phyloP scores from a whole-genome alignment of 2,888 invertebrate genomes.

The Dione juno region DNA sequence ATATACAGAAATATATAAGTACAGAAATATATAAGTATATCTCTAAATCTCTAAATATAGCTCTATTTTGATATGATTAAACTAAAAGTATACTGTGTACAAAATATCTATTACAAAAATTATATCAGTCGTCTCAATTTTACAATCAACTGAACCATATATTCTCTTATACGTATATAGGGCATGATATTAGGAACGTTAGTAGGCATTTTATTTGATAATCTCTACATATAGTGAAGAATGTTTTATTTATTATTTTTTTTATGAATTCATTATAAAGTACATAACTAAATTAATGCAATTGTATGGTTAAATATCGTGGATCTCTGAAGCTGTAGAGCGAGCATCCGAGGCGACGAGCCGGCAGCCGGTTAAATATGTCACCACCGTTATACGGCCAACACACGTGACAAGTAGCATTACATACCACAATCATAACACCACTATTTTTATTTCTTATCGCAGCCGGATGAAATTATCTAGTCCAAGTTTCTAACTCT shows the following conservation, averaged over 20 bases:
- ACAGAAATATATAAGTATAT: no score
- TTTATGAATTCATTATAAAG: not conserved
- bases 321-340: constrained; percentile 19
- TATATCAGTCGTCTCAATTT: no score
- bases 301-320: constrained; percentile 6
- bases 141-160: no score
- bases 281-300: constrained; percentile 3
- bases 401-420: constrained; percentile 47
- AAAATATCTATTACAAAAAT: no score
- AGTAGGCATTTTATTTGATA: not conserved
- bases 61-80: no score
- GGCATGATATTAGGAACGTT: no score
- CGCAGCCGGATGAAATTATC: constrained; percentile 32
- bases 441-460: constrained; percentile 41
- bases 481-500: constrained; percentile 28
- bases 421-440: constrained; percentile 39
- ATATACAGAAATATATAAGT: no score
- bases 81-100: no score
- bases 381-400: constrained; percentile 66
- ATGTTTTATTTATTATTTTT: not conserved
- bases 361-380: constrained; percentile 64
- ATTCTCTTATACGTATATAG: not conserved
- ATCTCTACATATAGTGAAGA: not conserved
- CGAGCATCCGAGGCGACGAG: constrained; percentile 43
- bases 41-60: no score